Evolutionary conservation across 1,140 invertebrate genomes (phyloP), one percentile per base, ranked within the genome.

Genomic region (Calycopis cecrops): DNA sequence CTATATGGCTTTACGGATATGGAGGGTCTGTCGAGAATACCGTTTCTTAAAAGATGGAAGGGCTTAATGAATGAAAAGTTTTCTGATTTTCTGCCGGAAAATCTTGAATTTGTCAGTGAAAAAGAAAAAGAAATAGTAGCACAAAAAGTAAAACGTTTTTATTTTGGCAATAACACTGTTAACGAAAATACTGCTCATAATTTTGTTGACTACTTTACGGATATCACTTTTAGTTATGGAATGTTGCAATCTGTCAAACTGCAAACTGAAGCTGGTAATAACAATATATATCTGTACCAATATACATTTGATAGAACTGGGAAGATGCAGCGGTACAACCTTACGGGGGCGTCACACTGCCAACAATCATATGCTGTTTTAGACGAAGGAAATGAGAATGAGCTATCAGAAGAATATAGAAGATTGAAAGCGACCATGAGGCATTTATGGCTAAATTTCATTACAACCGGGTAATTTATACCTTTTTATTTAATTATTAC

Each of bases 1-100:
- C 35, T 76, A 4, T 62, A 66, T 16, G 71, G 71, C 2, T 64
- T 73, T 28, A 21, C 62, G 9, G 57, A 70, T 35, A 68, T 69
- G 59, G 75, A 78, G 57, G 75, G 73, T 33, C 38, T 70, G 12
- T 37, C 59, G 6, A 42, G 64, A 33, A 17, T 64, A 0, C 0
- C 12, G 0, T 35, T 55, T 11, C 71, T 73, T 49, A 58, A 69
- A 12, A 4, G 12, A 0, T 66, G 61, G 62, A 63, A 62, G 35
- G 54, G 63, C 16, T 11, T n/a, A 52, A 70, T 74, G 67, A 72
- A 72, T 48, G 14, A 57, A 38, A 66, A 65, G 8, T 69, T 69
- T 56, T 52, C 62, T 7, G 34, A 63, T 4, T 69, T 67, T 33
- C 38, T 72, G 7, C 67, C 67, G 16, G 50, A 21, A 10, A 61